phyloP scores from a whole-genome alignment of 2,113 vertebrate species.

The Falcunculus frontatus region DNA sequence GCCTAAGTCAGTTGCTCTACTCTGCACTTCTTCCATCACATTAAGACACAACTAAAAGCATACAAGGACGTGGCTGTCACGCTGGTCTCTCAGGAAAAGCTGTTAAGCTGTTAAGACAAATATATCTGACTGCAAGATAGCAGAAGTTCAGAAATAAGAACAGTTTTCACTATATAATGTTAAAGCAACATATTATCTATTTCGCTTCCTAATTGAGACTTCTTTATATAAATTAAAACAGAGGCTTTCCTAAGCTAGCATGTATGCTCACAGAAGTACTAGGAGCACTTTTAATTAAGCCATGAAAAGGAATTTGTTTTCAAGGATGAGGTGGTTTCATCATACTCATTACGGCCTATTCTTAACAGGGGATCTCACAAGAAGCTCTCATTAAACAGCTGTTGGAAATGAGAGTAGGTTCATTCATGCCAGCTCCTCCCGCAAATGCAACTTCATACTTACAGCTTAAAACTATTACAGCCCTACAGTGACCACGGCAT shows the following conservation, averaged over 20 bases:
- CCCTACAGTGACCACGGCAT: not conserved
- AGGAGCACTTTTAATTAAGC: slow-evolving; percentile 61
- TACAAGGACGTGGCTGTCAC: not conserved
- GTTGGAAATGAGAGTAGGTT: not conserved
- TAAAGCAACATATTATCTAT: slow-evolving; percentile 3
- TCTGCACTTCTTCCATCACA: not conserved
- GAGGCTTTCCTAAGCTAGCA: not conserved
- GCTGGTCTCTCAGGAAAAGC: not conserved
- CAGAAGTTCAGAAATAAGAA: not conserved
- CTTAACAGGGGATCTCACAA: slow-evolving; percentile 45
- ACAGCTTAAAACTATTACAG: not conserved
- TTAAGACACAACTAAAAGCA: not conserved
- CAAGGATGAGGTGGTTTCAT: slow-evolving; percentile 43
- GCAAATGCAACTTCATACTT: not conserved
- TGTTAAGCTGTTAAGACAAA: not conserved
- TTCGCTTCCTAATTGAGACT: slow-evolving; percentile 24
- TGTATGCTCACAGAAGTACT: slow-evolving; percentile 15
- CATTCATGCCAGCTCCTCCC: not conserved
- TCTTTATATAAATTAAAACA: slow-evolving; percentile 20
- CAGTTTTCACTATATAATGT: not conserved
- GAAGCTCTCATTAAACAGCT: slow-evolving; percentile 56
- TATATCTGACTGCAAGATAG: not conserved
- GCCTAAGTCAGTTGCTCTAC: not conserved
- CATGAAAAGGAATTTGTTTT: slow-evolving; percentile 41
- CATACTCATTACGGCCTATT: slow-evolving; percentile 44